phyloP scores from a whole-genome alignment of 2,113 vertebrate species.

The Dromaius novaehollandiae region DNA sequence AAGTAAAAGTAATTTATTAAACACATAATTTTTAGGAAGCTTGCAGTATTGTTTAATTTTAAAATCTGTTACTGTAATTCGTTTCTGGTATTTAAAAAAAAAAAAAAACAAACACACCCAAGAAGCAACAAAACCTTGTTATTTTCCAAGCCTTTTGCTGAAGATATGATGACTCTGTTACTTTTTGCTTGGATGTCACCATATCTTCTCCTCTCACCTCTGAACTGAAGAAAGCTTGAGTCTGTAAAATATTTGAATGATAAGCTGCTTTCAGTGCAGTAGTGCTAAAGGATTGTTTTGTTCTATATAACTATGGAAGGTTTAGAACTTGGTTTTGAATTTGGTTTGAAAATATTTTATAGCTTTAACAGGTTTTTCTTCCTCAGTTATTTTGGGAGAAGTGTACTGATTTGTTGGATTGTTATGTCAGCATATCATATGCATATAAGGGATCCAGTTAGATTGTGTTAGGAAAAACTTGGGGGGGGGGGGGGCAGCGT shows the following conservation, averaged over 20 bases:
- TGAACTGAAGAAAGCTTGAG: background rate
- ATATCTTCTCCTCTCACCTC: background rate
- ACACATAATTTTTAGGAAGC: background rate
- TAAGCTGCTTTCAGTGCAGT: background rate
- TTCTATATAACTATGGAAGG: background rate
- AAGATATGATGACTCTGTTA: background rate
- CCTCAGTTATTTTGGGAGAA: background rate
- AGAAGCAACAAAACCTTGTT: background rate
- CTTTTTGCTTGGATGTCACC: background rate
- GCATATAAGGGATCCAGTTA: background rate
- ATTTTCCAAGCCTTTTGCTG: background rate
- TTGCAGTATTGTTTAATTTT: background rate
- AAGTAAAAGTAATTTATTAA: background rate
- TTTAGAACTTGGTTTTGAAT: background rate
- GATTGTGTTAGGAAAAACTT: background rate
- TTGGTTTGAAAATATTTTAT: background rate
- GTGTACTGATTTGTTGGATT: background rate
- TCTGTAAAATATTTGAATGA: background rate
- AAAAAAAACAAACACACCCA: background rate
- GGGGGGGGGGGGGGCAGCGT: fast-evolving
- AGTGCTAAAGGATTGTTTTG: background rate
- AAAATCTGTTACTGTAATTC: background rate
- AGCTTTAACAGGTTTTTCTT: background rate
- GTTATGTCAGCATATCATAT: background rate
- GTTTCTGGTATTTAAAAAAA: background rate